phyloP scores from a whole-genome alignment of 2,113 vertebrate species.

The Ahaetulla prasina region DNA sequence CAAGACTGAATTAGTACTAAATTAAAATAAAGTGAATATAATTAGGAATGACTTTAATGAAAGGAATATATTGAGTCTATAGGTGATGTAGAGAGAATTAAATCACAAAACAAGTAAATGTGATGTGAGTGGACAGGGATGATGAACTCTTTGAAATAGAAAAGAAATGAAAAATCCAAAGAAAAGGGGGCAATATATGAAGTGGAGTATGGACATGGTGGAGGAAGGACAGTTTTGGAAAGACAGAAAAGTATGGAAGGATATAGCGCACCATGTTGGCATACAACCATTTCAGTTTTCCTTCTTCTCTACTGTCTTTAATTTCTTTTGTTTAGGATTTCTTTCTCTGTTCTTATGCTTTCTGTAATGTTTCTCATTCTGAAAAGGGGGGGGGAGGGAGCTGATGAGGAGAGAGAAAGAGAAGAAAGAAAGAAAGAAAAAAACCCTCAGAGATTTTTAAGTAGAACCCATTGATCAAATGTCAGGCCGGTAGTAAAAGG shows the following conservation, averaged over 20 bases:
- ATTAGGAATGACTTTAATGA: neutral
- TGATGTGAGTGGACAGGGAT: neutral
- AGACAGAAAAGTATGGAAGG: neutral
- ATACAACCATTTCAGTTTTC: neutral
- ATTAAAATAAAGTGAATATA: neutral
- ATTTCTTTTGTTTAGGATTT: neutral
- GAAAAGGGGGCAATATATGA: neutral
- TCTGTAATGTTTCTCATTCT: neutral
- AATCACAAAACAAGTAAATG: neutral
- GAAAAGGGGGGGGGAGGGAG: neutral
- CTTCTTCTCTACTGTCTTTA: neutral
- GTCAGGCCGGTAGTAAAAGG: slow-evolving; percentile 27
- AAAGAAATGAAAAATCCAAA: neutral
- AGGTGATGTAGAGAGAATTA: neutral
- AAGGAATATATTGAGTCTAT: neutral
- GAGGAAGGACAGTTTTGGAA: neutral
- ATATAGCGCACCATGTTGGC: neutral
- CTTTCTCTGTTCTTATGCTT: neutral
- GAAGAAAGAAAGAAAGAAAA: neutral
- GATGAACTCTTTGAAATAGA: neutral
- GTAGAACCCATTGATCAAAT: slow-evolving; percentile 12
- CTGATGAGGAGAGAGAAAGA: neutral
- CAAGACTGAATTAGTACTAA: neutral
- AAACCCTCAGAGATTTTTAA: neutral
- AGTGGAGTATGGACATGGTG: neutral